These are phyloP conservation scores for Ips typographus DNA, from an alignment of 1,140 invertebrate genomes.

Conservation along the genomic window DNA sequence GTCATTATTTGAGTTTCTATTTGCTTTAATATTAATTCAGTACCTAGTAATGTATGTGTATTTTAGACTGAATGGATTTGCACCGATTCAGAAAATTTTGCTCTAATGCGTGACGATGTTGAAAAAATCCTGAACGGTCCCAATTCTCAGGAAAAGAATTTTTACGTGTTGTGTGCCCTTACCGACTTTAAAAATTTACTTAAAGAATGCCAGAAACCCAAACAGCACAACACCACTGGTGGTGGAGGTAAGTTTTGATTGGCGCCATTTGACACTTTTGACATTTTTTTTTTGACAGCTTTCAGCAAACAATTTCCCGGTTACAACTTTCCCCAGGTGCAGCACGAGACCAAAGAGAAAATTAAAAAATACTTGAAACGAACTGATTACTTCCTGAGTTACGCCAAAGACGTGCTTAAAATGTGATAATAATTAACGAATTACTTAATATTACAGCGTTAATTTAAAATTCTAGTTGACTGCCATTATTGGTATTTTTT, in stretches of 20 bases:
- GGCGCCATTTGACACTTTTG: background rate
- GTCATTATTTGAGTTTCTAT: too few relatives aligned
- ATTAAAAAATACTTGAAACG: conserved; percentile 63
- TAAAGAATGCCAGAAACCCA: conserved; percentile 49
- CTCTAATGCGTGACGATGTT: conserved; percentile 51
- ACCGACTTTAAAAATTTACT: conserved; percentile 64
- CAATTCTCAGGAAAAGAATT: conserved; percentile 50
- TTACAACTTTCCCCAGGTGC: conserved; percentile 52
- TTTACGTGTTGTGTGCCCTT: conserved; percentile 58
- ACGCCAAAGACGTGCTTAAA: conserved; percentile 53
- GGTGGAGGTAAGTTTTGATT: conserved; percentile 1
- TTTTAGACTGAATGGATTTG: conserved; percentile 52
- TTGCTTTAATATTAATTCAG: conserved; percentile 3
- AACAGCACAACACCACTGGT: conserved; percentile 40
- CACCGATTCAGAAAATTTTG: conserved; percentile 50
- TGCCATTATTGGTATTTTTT: too few relatives aligned
- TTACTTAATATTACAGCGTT: too few relatives aligned
- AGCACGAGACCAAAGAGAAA: conserved; percentile 58
- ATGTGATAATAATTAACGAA: conserved; percentile 14
- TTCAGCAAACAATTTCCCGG: conserved; percentile 58
- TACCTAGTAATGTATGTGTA: conserved; percentile 22
- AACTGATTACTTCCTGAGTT: conserved; percentile 70
- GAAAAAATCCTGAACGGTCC: conserved; percentile 56
- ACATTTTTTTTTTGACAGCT: background rate
- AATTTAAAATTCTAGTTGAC: too few relatives aligned